Percentiles rank a stretch among this genome's conserved stretches.
These are phyloP conservation scores for Staurois parvus DNA, from an alignment of 2,797 vertebrate genomes.

Conservation along the genomic window DNA sequence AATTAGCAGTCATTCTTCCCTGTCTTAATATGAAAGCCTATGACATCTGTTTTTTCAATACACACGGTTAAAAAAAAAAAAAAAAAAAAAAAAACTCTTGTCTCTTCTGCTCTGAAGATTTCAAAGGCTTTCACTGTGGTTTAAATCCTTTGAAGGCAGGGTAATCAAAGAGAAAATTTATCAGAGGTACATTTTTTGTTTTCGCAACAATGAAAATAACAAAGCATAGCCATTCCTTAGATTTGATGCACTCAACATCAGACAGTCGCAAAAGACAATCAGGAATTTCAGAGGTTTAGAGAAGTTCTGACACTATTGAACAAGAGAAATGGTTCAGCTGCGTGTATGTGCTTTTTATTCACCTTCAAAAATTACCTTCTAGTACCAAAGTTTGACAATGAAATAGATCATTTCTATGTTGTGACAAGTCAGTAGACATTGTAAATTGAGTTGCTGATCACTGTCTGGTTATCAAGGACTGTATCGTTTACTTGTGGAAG, in stretches of 20 bases:
- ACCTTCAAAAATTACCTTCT: conserved; percentile 68
- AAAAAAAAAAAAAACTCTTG: conserved; percentile 75
- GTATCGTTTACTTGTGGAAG: conserved; percentile 17
- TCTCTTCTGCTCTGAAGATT: conserved; percentile 84
- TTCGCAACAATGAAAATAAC: conserved; percentile 85
- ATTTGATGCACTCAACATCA: conserved; percentile 80
- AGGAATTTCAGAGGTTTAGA: conserved; percentile 66
- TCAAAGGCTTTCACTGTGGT: conserved; percentile 84
- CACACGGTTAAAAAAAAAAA: conserved; percentile 73
- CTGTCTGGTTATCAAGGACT: conserved; percentile 46
- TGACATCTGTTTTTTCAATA: conserved; percentile 84
- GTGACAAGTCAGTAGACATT: conserved; percentile 53
- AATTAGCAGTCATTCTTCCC: conserved; percentile 80
- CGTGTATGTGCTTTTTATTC: conserved; percentile 53
- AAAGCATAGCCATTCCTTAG: conserved; percentile 74
- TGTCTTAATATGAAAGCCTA: conserved; percentile 80
- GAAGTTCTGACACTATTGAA: conserved; percentile 66
- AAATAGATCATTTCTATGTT: conserved; percentile 51
- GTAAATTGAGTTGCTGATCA: conserved; percentile 59
- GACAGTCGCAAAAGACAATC: conserved; percentile 79
- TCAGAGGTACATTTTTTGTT: conserved; percentile 86
- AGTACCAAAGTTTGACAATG: conserved; percentile 52
- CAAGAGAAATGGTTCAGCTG: conserved; percentile 65
- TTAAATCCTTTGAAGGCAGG: conserved; percentile 84
- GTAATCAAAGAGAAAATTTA: conserved; percentile 88